Evolutionary conservation across 2,888 invertebrate genomes (phyloP).

Genomic region (Leistus spinibarbis): DNA sequence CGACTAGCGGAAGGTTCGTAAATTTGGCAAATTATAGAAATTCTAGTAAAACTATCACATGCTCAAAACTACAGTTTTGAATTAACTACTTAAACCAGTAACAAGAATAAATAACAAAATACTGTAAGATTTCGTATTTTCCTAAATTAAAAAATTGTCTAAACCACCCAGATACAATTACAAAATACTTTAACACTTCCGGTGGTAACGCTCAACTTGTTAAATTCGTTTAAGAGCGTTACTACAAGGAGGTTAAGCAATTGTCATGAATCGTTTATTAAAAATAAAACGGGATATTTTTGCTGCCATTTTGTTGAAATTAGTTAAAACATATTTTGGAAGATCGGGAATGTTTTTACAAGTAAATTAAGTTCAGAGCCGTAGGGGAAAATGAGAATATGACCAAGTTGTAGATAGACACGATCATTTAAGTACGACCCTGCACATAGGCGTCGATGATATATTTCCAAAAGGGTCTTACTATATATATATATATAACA

Average conservation of each 20-base stretch:
- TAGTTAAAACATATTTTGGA: slow-evolving; percentile 7
- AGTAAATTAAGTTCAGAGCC: not conserved
- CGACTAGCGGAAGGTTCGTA: too few relatives aligned
- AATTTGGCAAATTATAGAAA: not conserved
- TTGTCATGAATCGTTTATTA: not conserved
- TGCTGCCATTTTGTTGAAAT: not conserved
- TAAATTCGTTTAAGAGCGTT: not conserved
- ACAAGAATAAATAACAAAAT: not conserved
- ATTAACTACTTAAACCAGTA: not conserved
- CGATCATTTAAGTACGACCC: not conserved
- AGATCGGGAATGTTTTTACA: slow-evolving; percentile 32
- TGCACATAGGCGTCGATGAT: not conserved
- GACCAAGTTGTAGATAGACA: not conserved
- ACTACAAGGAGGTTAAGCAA: not conserved
- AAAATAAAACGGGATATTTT: not conserved
- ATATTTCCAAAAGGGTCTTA: too few relatives aligned
- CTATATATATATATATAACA: too few relatives aligned
- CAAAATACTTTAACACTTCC: not conserved
- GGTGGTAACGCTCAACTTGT: too few relatives aligned
- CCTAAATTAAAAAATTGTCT: not conserved
- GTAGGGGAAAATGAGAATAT: not conserved
- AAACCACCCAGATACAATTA: not conserved
- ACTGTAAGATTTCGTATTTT: not conserved
- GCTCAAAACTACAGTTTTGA: not conserved
- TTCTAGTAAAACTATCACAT: not conserved